phyloP scores from a whole-genome alignment of 92 coral and sea anemone genomes.

The Parazoanthus darwini region DNA sequence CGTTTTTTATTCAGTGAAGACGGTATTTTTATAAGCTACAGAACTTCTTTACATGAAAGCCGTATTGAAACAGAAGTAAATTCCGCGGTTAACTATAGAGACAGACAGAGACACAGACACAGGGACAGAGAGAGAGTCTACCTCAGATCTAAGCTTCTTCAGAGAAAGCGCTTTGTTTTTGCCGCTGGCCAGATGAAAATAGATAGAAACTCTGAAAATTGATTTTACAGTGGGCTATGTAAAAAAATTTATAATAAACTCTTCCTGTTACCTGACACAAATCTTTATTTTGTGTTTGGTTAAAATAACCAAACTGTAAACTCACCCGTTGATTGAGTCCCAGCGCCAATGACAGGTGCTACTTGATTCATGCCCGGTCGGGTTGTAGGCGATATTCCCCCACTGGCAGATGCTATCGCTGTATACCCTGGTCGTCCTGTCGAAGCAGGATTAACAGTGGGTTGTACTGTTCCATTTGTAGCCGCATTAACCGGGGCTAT shows the following conservation, averaged over 20 bases:
- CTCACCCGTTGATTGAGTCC: neutral
- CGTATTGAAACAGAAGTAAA: too few species aligned
- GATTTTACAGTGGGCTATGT: too few species aligned
- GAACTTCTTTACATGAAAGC: too few species aligned
- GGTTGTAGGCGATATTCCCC: neutral
- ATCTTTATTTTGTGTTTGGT: neutral
- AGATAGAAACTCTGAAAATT: too few species aligned
- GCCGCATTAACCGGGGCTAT: neutral
- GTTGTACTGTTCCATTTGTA: neutral
- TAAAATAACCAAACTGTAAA: neutral
- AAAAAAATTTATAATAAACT: too few species aligned
- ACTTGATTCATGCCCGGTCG: slow-evolving; percentile 5
- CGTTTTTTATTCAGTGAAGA: too few species aligned
- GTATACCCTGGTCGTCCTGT: neutral
- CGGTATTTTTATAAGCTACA: too few species aligned
- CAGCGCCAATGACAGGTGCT: neutral
- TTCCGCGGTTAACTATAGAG: too few species aligned
- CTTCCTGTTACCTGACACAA: too few species aligned
- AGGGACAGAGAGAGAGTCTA: neutral
- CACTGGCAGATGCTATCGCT: slow-evolving; percentile 11
- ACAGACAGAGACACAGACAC: too few species aligned
- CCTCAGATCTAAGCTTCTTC: neutral
- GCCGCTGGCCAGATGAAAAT: too few species aligned
- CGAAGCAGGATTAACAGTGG: neutral
- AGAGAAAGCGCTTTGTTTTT: too few species aligned